Evolutionary conservation across 2,888 invertebrate species (phyloP), one percentile per base, ranked within the genome.

Genomic region (Callyntrura sp.): DNA sequence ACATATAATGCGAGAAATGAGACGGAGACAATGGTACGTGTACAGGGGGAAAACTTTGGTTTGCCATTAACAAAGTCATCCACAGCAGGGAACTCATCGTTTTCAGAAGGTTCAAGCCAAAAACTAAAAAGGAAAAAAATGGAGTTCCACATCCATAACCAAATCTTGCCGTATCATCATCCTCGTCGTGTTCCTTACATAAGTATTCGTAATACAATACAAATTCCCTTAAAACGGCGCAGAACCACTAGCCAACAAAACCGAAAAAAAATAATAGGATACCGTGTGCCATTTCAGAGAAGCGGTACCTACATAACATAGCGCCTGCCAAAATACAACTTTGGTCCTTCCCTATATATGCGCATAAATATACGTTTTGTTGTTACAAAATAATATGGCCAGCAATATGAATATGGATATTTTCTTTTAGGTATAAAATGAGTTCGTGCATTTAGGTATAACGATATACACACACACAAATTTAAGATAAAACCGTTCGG

Each of bases 61-160:
- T 82, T 62, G 65, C 45, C 57, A 73, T 51, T 35, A 84, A 70
- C 70, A 55, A 84, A 84, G 35, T 70, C 55, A 17, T 70, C 35
- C 84, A 48, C 84, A 70, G 84, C 70, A 84, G 84, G 84, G 70
- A 62, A 20, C 55, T n/a, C 68, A n/a, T 17, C 73, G 45, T 84
- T 68, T 68, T 84, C 62, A 17, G 23, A 51, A 51, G 68, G 17
- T n/a, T 68, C 83, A 6, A 35, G 84, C 84, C 84, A 84, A 84
- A 83, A 83, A 25, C 48, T 35, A 68, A 65, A 83, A 62, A 62
- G 62, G 62, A 20, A 83, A 84, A 84, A 68, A n/a, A 73, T 17
- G n/a, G 11, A 55, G 51, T 5, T 28, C 20, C 35, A 45, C 20
- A n/a, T 1, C 45, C 43, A 73, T 11, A 45, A 73, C 73, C 73